Conservation (phyloP, 2,797 vertebrate genomes). For the Rhynchonycteris naso region DNA sequence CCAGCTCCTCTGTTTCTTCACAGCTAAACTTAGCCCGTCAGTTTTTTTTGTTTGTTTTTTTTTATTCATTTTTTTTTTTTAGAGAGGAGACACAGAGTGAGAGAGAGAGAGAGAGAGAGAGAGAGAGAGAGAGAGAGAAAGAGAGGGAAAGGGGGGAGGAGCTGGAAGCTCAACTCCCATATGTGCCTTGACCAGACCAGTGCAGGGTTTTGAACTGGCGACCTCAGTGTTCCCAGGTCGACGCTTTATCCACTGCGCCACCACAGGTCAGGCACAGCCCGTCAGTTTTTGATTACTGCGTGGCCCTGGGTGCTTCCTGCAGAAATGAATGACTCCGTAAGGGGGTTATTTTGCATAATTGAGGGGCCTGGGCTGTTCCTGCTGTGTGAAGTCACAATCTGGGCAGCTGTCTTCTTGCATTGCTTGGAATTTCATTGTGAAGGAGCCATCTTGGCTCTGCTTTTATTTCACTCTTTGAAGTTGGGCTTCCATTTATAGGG, state of each 20-base stretch:
- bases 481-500: not conserved
- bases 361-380: not conserved
- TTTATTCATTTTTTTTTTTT: no score
- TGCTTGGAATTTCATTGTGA: slow-evolving; percentile 35
- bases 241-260: no score
- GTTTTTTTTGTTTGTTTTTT: no score
- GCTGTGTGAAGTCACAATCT: not conserved
- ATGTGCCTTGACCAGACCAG: no score
- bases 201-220: no score
- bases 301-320: not conserved
- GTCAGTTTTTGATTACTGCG: not conserved
- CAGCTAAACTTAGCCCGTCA: not conserved
- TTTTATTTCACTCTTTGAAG: slow-evolving; percentile 5
- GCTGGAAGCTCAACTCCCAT: no score
- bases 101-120: no score
- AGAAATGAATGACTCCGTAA: not conserved
- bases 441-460: slow-evolving; percentile 61
- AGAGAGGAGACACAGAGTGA: no score
- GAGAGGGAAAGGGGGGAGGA: no score
- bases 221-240: no score
- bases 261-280: no score
- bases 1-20: not conserved
- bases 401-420: not conserved
- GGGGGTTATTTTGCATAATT: not conserved
- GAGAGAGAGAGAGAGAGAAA: no score